Base-by-base conservation (phyloP, 2,797 vertebrate species). In the Anguilla marmorata region DNA sequence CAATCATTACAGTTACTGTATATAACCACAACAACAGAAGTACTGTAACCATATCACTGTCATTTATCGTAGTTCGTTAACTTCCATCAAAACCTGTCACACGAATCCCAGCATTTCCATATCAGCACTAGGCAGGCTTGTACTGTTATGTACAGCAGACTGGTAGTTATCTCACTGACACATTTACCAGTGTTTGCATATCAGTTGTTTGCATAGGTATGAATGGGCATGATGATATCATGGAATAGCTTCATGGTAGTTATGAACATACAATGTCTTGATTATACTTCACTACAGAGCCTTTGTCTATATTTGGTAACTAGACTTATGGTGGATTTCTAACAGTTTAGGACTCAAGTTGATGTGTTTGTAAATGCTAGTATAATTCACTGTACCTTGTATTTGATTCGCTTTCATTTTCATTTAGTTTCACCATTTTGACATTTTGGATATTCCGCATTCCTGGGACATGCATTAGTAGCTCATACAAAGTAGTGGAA, bases 281-380 rank as follows among this genome's bases (percentile, higher is more conserved):
- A 48, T 82, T 82, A 4, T 82, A 50, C 14, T 14, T 19, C 19
- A 14, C 30, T 85, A 41, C 3, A 56, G 41, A 45, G n/a, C 48
- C 27, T 84, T 52, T 52, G 82, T 84, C 24, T n/a, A 56, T 85
- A 60, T 60, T 50, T 60, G 54, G 54, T 21, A 48, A 33, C 66
- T 12, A 12, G 19, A 86, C 7, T 66, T 37, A 19, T 3, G 14
- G 41, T 41, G 41, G 45, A 5, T 82, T 48, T 50, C 45, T 82
- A 45, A 82, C 79, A 82, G 79, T 82, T 82, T 24, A 50, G 41
- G 41, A 82, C 8, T 82, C 21, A 50, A 50, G 79, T 48, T 58
- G 21, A 66, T 85, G 58, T 41, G 84, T 60, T 50, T 84, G 19
- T 84, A 14, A n/a, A 85, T 60, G 33, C 19, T 63, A 2, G 33